Evolutionary conservation across 1,140 invertebrate species (phyloP), one percentile per base, ranked within the genome.

Genomic region (Melitaea cinxia): DNA sequence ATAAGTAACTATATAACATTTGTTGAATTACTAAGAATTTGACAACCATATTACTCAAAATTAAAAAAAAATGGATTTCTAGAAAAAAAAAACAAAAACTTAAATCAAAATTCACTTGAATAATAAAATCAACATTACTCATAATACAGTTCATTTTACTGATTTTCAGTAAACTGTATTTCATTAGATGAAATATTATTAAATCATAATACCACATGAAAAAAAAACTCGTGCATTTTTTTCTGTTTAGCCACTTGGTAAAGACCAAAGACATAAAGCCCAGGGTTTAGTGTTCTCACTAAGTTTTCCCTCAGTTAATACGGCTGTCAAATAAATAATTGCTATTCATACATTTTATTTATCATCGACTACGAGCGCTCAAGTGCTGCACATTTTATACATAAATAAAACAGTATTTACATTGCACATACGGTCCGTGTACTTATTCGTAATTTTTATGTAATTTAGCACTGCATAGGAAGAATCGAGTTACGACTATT

Each of bases 351-450:
- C 50, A 53, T 28, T 14, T 33, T 53, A 21, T 15, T 53, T 33
- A 19, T 54, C 52, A 19, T 35, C 28, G 26, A 65, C 55, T 57
- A 75, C 57, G 42, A 56, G 35, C 54, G 68, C 68, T 68, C 63
- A 66, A 63, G 63, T 72, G 45, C 59, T 58, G 67, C 62, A 47
- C 60, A 56, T 70, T 73, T 73, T 68, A 75, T 65, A 77, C 72
- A 77, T 80, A 78, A 78, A 79, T 80, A 72, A 68, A 69, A 49
- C 68, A 70, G 56, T 85, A 85, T 83, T 81, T 83, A 84, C 82
- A 86, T 78, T 82, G 77, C 80, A 84, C 82, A 77, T 74, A 78
- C 65, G 55, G 70, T 47, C 68, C 71, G 65, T 73, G 70, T 75
- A 75, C 65, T 61, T 72, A 67, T 24, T 39, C 21, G 70, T 59